Evolutionary conservation across 2,113 vertebrate genomes (phyloP).

Genomic region (Cinclus mexicanus): DNA sequence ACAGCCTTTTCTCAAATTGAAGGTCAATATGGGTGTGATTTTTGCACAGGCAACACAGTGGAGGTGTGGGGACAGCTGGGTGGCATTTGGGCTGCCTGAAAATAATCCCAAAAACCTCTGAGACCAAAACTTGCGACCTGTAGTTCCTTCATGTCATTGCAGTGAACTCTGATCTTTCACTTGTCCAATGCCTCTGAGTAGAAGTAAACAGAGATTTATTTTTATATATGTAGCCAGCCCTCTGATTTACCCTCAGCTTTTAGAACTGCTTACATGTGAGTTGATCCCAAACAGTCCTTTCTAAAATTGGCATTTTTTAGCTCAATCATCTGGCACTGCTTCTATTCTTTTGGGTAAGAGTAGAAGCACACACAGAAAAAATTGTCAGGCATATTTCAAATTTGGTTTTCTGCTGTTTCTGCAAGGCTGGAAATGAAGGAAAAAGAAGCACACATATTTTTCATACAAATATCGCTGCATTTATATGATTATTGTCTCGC

Average conservation of each 20-base stretch:
- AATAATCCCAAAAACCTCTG: background rate
- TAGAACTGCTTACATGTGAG: background rate
- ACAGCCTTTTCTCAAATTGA: background rate
- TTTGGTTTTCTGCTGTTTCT: background rate
- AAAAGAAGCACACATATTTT: background rate
- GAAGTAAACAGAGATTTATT: background rate
- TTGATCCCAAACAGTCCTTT: background rate
- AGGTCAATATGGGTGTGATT: background rate
- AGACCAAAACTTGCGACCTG: accelerated
- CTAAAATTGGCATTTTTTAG: background rate
- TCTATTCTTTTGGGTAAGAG: background rate
- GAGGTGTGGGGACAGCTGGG: background rate
- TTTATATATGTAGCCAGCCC: background rate
- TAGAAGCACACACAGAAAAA: background rate
- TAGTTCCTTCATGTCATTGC: background rate
- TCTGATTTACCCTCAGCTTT: background rate
- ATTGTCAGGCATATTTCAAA: background rate
- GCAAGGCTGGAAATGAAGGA: background rate
- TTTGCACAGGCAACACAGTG: background rate
- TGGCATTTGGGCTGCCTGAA: background rate
- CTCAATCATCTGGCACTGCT: background rate
- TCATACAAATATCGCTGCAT: background rate
- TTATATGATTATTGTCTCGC: background rate
- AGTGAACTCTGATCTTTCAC: background rate
- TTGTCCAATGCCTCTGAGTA: background rate